Evolutionary conservation across 2,888 invertebrate species (phyloP), one percentile per base, ranked within the genome.

Genomic region (Plebejus melissa): DNA sequence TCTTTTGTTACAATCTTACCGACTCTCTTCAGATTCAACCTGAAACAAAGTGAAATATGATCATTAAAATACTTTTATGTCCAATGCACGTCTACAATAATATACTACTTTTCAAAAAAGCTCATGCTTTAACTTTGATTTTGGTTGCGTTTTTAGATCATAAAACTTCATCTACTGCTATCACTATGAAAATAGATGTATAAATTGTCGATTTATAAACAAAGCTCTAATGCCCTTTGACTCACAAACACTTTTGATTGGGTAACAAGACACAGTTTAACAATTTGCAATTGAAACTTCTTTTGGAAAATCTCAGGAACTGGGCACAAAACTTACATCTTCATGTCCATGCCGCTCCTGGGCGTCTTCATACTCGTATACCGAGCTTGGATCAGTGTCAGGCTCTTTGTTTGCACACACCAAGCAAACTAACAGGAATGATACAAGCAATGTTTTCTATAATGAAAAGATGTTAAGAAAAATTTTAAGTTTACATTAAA

Each of bases 351-450:
- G 4, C 1, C 28, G 28, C 0, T 72, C 32, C 16, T 72, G 22
- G 16, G 13, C 5, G 32, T 72, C 54, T 16, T 54, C 71, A 22
- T 71, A 46, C 46, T 46, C 50, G 6, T 72, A 28, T 54, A 72
- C 6, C 72, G 50, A 22, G 32, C 32, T 54, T 50, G 72, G 32
- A 5, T 72, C 32, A 4, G 72, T 32, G 13, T 72, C 36, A 4
- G 72, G 72, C 54, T 54, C 72, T 54, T 72, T 46, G 32, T 72
- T 72, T 54, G 72, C 72, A 72, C 28, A 72, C 1, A 50, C 72
- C 22, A 32, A 16, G 54, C 72, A 72, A 72, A 72, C 16, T 11
- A 72, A 32, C 5, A 72, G 54, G 32, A 72, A 54, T 28, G 54
- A 32, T 5, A 54, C 22, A 50, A 72, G 16, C 13, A 72, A 32